Conservation (phyloP, 2,888 invertebrate genomes). For the Thyatira batis region DNA sequence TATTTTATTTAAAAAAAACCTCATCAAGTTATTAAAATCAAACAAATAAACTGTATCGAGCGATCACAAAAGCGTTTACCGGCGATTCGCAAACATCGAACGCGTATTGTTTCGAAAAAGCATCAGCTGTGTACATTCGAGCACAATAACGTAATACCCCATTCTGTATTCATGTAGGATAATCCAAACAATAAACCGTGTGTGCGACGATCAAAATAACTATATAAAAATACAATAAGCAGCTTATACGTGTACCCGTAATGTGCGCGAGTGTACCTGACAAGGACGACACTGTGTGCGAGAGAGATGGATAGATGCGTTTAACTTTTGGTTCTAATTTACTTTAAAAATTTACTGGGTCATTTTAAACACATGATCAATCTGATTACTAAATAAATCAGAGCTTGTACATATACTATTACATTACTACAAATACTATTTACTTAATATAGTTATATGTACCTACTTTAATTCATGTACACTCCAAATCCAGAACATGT, state of each 20-base stretch:
- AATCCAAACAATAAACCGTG: constrained; percentile 67
- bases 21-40: constrained; percentile 63
- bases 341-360: too few species aligned
- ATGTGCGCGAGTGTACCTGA: constrained; percentile 58
- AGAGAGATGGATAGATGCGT: constrained; percentile 24
- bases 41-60: constrained; percentile 8
- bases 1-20: too few species aligned
- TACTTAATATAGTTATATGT: too few species aligned
- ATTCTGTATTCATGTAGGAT: constrained; percentile 73
- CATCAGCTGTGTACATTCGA: constrained; percentile 76
- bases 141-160: constrained; percentile 67
- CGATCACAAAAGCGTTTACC: constrained; percentile 39
- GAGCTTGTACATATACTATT: too few species aligned
- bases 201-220: constrained; percentile 79
- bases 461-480: too few species aligned
- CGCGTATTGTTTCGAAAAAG: constrained; percentile 53
- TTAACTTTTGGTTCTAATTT: constrained; percentile 56
- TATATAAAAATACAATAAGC: constrained; percentile 80
- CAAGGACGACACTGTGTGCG: constrained; percentile 27
- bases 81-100: constrained; percentile 64
- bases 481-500: too few species aligned
- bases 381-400: too few species aligned
- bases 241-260: constrained; percentile 75
- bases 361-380: too few species aligned
- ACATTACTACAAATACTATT: too few species aligned